Evolutionary conservation across 1,140 invertebrate genomes (phyloP), one percentile per base, ranked within the genome.

Genomic region (Daktulosphaira vitifoliae): DNA sequence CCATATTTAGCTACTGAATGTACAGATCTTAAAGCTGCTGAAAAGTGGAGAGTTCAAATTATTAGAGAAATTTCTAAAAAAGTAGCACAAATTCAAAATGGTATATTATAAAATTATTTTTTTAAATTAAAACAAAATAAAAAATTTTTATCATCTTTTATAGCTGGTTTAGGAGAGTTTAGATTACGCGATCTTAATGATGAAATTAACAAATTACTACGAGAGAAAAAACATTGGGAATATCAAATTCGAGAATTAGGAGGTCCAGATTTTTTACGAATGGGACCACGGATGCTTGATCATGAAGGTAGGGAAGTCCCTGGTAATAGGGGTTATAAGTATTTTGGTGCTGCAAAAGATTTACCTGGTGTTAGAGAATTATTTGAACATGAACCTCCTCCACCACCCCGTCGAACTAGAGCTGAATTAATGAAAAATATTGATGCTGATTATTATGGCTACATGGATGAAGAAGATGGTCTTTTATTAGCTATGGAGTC

Each of bases 311-410:
- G 92, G 73, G 97, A 99, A 80, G 94, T 98, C 0, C 93, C 95
- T 0, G 95, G 96, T 29, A 97, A 96, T 78, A 82, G 92, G 71
- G 96, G 97, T 0, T 99, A 99, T 74, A 98, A 98, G 78, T 99
- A 99, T 78, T 99, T 99, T 78, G 97, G 96, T 59, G 97, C 96
- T 37, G 95, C 96, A 0, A 96, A 98, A 78, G 96, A 99, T 78
- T 78, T 99, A 70, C 97, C 97, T 18, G 91, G 97, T 46, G 97
- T 99, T 8, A 80, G 94, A 68, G 96, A 99, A 76, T 75, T 99
- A 11, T 99, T 99, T 79, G 92, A 98, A 75, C 90, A 97, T 75
- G 92, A 96, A 75, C 89, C 92, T 20, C 90, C 90, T 7, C 83
- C 86, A 20, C 86, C 89, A 1, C 87, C 89, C 0, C 80, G 91